Evolutionary conservation across 2,113 vertebrate species (phyloP).

Genomic region (Varanus komodoensis): DNA sequence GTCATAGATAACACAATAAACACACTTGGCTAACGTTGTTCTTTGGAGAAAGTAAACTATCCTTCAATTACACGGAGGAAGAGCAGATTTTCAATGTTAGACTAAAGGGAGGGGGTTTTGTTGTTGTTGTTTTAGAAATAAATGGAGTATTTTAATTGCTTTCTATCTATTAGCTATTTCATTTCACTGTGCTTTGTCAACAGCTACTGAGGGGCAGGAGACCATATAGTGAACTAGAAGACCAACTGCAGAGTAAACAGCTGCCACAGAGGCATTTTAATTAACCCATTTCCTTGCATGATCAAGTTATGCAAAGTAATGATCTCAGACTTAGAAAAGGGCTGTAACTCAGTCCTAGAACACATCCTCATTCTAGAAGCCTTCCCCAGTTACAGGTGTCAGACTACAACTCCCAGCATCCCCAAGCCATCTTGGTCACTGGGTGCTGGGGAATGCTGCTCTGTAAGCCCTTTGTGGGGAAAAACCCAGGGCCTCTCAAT

Average conservation of each 20-base stretch:
- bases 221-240: not conserved
- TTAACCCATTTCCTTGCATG: not conserved
- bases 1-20: not conserved
- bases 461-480: no score
- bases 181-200: not conserved
- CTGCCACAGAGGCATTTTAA: not conserved
- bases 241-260: not conserved
- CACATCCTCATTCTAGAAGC: not conserved
- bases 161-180: not conserved
- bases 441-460: no score
- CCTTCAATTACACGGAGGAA: not conserved
- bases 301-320: not conserved
- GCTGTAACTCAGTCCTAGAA: not conserved
- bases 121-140: not conserved
- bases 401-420: no score
- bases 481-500: no score
- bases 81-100: not conserved
- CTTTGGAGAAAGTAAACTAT: conserved; percentile 29
- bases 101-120: not conserved
- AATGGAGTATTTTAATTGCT: conserved; percentile 4
- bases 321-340: not conserved
- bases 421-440: no score
- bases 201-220: not conserved
- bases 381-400: no score
- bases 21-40: conserved; percentile 7